Base-by-base conservation (phyloP, 2,888 invertebrate species). In the Nasonia oneida region DNA sequence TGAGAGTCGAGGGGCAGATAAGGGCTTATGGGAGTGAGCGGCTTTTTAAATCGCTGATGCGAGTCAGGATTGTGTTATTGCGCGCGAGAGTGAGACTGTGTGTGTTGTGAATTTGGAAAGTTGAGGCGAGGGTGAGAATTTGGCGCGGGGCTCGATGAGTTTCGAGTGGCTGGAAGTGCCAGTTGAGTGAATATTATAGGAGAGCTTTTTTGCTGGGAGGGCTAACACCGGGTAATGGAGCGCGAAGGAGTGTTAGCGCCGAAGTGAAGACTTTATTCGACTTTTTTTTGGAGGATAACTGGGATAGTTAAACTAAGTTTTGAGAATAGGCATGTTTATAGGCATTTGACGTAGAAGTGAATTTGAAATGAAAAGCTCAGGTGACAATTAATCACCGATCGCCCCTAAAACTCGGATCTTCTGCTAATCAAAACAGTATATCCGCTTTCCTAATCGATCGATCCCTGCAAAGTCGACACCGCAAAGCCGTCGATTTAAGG, bases 31-130 rank as follows among this genome's bases (percentile, higher is more conserved):
- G 64, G 67, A 67, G 67, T n/a, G n/a, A 67, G 67, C 14, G 33
- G 33, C 57, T 67, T 67, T 67, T 67, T 67, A 67, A 33, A 67
- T 67, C 33, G 29, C 67, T 33, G 67, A 67, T 67, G 33, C 29
- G 3, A 8, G 64, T 29, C 5, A 0, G 29, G 67, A 67, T 67
- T 67, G 33, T 67, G 57, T 61, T 61, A 10, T 61, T 61, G 57
- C 57, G 57, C 57, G 23, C 23, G 57, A 61, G 15, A 53, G 15
- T 53, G 14, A 3, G 8, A 1, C 33, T 29, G 23, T 23, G 12
- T 67, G 67, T 67, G 67, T 67, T 67, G 67, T 15, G 33, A 33
- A 67, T 67, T 67, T 67, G 67, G 29, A 67, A 67, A 67, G 67
- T 67, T 67, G 57, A 4, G 1, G 6, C 57, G 67, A 29, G 15